These are phyloP conservation scores for Chelonia mydas DNA, from an alignment of 2,797 vertebrate genomes.

Conservation along the genomic window DNA sequence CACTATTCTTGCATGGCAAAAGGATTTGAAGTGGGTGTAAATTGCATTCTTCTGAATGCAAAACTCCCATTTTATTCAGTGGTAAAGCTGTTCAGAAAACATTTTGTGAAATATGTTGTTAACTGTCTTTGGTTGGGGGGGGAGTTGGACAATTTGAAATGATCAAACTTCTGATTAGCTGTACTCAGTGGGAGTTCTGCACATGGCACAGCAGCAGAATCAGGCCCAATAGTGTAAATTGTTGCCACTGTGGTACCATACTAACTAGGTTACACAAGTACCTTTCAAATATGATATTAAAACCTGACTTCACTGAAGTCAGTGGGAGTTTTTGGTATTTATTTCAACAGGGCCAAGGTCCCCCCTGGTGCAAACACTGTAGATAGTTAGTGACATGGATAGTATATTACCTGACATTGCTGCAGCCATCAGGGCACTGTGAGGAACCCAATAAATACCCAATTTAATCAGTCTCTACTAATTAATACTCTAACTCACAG, in stretches of 20 bases:
- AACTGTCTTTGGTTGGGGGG: background rate
- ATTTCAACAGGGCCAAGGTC: background rate
- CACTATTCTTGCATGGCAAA: background rate
- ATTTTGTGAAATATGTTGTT: background rate
- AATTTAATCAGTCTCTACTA: background rate
- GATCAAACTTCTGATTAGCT: background rate
- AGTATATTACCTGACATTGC: background rate
- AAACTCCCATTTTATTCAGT: rapidly evolving
- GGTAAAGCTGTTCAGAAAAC: background rate
- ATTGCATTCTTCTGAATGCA: rapidly evolving
- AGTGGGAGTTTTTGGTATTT: background rate
- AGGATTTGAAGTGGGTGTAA: background rate
- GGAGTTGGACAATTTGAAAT: background rate
- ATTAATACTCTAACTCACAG: background rate
- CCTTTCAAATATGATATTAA: background rate
- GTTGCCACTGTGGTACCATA: background rate
- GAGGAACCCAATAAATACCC: background rate
- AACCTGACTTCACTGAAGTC: background rate
- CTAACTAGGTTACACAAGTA: rapidly evolving
- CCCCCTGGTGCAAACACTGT: background rate
- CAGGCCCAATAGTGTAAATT: background rate
- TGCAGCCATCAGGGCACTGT: background rate
- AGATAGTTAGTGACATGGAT: background rate
- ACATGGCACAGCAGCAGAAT: background rate
- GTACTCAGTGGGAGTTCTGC: background rate